Evolutionary conservation across 2,888 invertebrate species (phyloP).

Genomic region (Nyleta sp.): DNA sequence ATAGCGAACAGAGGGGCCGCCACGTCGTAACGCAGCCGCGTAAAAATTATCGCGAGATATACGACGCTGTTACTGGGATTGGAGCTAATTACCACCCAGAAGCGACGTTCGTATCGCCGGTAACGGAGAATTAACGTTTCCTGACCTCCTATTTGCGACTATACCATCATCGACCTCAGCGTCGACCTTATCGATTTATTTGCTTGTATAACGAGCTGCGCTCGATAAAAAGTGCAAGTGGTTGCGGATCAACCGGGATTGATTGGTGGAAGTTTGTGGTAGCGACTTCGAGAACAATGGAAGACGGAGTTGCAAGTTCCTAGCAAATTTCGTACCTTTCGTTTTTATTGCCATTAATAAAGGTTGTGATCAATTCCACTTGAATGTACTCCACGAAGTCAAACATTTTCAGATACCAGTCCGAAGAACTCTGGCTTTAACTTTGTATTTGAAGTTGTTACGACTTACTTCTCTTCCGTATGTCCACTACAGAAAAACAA

Average conservation of each 20-base stretch:
- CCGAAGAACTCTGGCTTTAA: too few species aligned
- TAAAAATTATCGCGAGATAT: constrained; percentile 78
- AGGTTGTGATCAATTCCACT: too few species aligned
- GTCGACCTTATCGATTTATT: constrained; percentile 76
- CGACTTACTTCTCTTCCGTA: too few species aligned
- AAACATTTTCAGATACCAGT: too few species aligned
- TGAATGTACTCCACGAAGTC: too few species aligned
- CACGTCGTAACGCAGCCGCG: constrained; percentile 67
- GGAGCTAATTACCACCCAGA: constrained; percentile 81
- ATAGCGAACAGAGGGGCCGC: constrained; percentile 75
- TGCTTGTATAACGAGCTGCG: constrained; percentile 72
- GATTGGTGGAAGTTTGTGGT: constrained; percentile 17
- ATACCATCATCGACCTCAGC: constrained; percentile 69
- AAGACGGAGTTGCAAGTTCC: too few species aligned
- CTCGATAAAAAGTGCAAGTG: constrained; percentile 60
- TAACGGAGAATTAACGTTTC: constrained; percentile 74
- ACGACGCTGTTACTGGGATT: constrained; percentile 78
- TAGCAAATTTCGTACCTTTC: too few species aligned
- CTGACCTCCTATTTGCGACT: constrained; percentile 74
- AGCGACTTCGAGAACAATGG: too few species aligned
- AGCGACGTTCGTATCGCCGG: constrained; percentile 73
- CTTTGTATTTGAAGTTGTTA: too few species aligned
- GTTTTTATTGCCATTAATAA: too few species aligned
- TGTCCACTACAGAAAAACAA: too few species aligned
- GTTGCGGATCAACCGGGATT: constrained; percentile 27